Evolutionary conservation across 1,140 invertebrate species (phyloP).

Genomic region (Neodiprion fabricii): DNA sequence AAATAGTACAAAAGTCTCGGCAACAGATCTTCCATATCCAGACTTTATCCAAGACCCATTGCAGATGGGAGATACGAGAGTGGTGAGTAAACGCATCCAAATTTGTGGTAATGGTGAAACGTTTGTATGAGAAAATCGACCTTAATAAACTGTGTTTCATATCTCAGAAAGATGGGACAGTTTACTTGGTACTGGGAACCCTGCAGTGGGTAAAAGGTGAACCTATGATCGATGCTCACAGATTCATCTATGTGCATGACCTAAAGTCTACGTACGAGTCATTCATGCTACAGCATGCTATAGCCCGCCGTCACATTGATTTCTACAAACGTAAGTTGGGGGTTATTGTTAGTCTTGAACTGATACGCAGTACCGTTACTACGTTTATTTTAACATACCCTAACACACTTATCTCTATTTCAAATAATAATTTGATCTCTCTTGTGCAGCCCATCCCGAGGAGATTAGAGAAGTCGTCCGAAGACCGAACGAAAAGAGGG

Average conservation of each 20-base stretch:
- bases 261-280: neutral
- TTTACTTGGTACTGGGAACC: neutral
- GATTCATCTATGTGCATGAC: neutral
- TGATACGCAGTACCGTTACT: too few species aligned
- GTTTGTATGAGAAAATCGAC: neutral
- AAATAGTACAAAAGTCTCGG: neutral
- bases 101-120: neutral
- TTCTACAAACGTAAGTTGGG: neutral
- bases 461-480: slow-evolving; percentile 2
- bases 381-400: neutral
- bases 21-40: neutral
- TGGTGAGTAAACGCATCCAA: neutral
- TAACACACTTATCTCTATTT: neutral
- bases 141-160: neutral
- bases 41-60: neutral
- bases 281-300: neutral
- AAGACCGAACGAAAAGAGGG: neutral
- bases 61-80: neutral
- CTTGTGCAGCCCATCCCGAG: neutral
- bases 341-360: neutral
- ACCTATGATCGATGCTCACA: neutral
- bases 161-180: neutral
- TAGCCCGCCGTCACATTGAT: neutral
- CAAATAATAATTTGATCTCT: neutral
- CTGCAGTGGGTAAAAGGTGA: neutral